Conservation (phyloP, 2,888 invertebrate species). For the Drosophila barbarae region DNA sequence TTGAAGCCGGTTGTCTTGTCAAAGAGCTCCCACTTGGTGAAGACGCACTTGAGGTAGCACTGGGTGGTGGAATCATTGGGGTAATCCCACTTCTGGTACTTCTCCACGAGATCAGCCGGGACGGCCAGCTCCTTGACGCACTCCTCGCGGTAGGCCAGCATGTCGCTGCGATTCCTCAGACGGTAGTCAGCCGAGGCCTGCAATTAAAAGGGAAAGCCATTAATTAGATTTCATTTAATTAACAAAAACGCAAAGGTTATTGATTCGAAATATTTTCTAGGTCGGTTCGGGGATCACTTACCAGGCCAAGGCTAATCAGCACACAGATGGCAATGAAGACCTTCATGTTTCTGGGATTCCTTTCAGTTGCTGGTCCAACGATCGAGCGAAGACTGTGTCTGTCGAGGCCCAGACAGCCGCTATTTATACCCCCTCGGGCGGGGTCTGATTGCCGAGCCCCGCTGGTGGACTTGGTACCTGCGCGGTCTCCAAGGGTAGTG, state of each 20-base stretch:
- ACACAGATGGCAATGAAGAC: slow-evolving; percentile 54
- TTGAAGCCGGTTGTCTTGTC: slow-evolving; percentile 69
- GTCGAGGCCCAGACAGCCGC: slow-evolving; percentile 2
- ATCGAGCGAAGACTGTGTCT: slow-evolving; percentile 47
- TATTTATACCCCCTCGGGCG: slow-evolving; percentile 57
- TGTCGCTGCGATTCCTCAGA: slow-evolving; percentile 71
- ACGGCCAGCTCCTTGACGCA: slow-evolving; percentile 69
- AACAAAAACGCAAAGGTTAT: background rate
- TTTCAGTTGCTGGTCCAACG: slow-evolving; percentile 19
- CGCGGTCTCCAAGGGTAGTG: slow-evolving; percentile 1
- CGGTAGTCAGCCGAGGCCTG: slow-evolving; percentile 71
- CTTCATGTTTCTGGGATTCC: slow-evolving; percentile 58
- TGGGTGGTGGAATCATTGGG: slow-evolving; percentile 75
- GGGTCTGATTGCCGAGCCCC: slow-evolving; percentile 1
- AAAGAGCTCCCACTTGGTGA: slow-evolving; percentile 75
- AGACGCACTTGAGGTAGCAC: slow-evolving; percentile 77
- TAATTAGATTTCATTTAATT: background rate
- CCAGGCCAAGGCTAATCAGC: slow-evolving; percentile 61
- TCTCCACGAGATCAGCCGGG: slow-evolving; percentile 66
- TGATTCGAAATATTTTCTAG: background rate
- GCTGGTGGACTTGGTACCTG: slow-evolving; percentile 43
- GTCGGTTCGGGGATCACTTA: slow-evolving; percentile 41
- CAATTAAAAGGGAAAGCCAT: background rate
- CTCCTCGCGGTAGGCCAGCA: slow-evolving; percentile 67
- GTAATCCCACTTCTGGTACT: slow-evolving; percentile 75